phyloP scores from a whole-genome alignment of 2,888 invertebrate species.

The Andrena chrysosceles region DNA sequence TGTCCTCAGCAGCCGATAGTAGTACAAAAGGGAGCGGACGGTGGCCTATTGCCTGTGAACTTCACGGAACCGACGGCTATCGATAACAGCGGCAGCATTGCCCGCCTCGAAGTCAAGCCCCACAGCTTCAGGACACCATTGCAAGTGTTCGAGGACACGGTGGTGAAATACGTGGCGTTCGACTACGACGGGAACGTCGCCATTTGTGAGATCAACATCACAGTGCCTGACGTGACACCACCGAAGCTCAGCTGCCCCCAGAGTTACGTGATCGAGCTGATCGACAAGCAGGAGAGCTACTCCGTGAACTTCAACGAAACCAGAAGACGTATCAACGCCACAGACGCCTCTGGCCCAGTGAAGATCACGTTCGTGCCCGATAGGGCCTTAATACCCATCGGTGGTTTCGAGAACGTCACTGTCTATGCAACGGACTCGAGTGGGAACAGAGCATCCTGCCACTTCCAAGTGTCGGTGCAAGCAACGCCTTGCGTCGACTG shows the following conservation, averaged over 20 bases:
- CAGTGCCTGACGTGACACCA: slow-evolving; percentile 96
- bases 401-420: slow-evolving; percentile 96
- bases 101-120: slow-evolving; percentile 96
- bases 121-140: slow-evolving; percentile 95
- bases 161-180: slow-evolving; percentile 97
- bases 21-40: slow-evolving; percentile 94
- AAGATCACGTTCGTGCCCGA: slow-evolving; percentile 91
- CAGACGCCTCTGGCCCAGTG: slow-evolving; percentile 95
- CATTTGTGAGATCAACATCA: slow-evolving; percentile 98
- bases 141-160: slow-evolving; percentile 95
- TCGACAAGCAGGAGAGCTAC: slow-evolving; percentile 95
- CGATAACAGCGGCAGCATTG: slow-evolving; percentile 98
- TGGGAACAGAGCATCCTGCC: slow-evolving; percentile 95
- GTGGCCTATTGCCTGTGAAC: slow-evolving; percentile 95
- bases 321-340: slow-evolving; percentile 92
- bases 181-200: slow-evolving; percentile 99
- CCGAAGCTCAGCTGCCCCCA: slow-evolving; percentile 96
- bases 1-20: slow-evolving; percentile 97
- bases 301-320: slow-evolving; percentile 97
- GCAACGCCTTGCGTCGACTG: slow-evolving; percentile 97
- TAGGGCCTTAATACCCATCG: slow-evolving; percentile 93
- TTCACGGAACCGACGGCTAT: slow-evolving; percentile 97
- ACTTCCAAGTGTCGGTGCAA: slow-evolving; percentile 97
- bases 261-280: slow-evolving; percentile 96
- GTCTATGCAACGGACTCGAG: slow-evolving; percentile 94